phyloP scores from a whole-genome alignment of 2,113 vertebrate genomes.

The Mesitornis unicolor region DNA sequence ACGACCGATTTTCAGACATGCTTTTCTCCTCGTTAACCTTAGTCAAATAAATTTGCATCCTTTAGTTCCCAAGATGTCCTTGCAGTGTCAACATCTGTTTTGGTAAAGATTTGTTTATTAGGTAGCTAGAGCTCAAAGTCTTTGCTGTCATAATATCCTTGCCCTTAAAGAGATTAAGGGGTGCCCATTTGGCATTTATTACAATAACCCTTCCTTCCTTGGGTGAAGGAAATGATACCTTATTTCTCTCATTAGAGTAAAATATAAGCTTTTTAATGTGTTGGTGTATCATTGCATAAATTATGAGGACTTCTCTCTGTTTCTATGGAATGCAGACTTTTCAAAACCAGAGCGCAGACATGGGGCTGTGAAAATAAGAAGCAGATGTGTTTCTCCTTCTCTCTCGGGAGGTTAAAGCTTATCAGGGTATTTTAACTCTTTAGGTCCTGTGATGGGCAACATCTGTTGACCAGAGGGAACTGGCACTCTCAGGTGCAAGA shows the following conservation, averaged over 20 bases:
- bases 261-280: conserved; percentile 70
- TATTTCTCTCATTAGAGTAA: conserved; percentile 77
- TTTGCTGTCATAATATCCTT: conserved; percentile 30
- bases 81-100: background rate
- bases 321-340: conserved; percentile 72
- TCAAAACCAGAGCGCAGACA: conserved; percentile 60
- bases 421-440: conserved; percentile 61
- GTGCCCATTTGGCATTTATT: conserved; percentile 74
- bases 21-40: background rate
- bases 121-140: background rate
- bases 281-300: conserved; percentile 73
- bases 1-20: background rate
- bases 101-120: background rate
- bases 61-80: background rate
- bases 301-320: conserved; percentile 72
- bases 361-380: conserved; percentile 75
- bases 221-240: conserved; percentile 66
- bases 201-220: conserved; percentile 45
- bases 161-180: conserved; percentile 35
- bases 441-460: background rate
- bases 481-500: background rate
- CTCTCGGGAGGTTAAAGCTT: conserved; percentile 25
- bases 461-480: background rate
- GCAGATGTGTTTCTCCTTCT: conserved; percentile 73
- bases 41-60: background rate